A percentile compares a stretch with the other conserved stretches of the same genome.
phyloP scores from a whole-genome alignment of 2,888 invertebrate genomes.

The Cephus sareptanus region DNA sequence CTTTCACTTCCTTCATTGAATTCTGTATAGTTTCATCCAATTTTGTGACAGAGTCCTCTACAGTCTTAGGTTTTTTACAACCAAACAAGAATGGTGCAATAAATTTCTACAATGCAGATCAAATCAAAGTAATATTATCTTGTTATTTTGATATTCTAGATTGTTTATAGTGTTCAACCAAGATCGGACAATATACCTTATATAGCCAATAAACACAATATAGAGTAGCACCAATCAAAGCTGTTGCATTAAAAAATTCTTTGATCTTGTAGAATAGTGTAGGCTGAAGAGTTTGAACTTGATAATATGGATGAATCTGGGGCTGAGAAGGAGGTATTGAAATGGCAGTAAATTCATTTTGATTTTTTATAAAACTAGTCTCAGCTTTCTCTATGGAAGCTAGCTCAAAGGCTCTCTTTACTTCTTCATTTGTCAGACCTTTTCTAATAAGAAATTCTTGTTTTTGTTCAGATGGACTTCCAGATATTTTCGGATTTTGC shows the following conservation, averaged over 20 bases:
- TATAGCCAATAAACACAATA: conserved; percentile 86
- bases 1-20: conserved; percentile 72
- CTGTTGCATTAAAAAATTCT: conserved; percentile 78
- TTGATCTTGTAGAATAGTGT: conserved; percentile 69
- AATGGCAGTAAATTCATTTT: conserved; percentile 48
- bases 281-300: conserved; percentile 52
- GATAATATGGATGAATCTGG: conserved; percentile 40
- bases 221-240: conserved; percentile 81
- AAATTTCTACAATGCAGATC: conserved; percentile 68
- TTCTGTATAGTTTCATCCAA: conserved; percentile 75
- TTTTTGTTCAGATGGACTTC: conserved; percentile 81
- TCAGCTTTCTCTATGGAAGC: conserved; percentile 56
- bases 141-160: background rate
- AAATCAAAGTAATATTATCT: background rate
- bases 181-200: conserved; percentile 70
- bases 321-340: conserved; percentile 47
- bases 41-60: conserved; percentile 76
- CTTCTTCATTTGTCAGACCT: conserved; percentile 81
- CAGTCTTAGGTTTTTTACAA: conserved; percentile 72
- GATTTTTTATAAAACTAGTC: background rate
- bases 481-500: conserved; percentile 84
- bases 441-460: conserved; percentile 82
- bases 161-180: background rate
- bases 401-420: conserved; percentile 78
- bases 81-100: conserved; percentile 78